phyloP scores from a whole-genome alignment of 2,797 vertebrate species.

The Pantherophis alleghaniensis region DNA sequence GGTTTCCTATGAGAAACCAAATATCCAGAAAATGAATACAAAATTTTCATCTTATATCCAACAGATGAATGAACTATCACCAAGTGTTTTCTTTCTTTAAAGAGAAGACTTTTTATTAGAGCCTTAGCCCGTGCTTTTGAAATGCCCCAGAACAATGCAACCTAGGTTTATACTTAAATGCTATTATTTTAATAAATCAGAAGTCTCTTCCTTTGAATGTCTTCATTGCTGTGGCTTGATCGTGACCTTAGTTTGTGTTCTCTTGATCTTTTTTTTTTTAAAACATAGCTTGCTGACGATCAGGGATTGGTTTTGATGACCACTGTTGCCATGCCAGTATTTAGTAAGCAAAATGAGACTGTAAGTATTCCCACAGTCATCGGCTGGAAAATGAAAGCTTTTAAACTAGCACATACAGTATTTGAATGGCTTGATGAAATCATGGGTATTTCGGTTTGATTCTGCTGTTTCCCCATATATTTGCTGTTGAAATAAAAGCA shows the following conservation, averaged over 20 bases:
- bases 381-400: neutral
- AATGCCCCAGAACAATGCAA: conserved; percentile 11
- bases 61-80: conserved; percentile 10
- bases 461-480: neutral
- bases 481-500: conserved; percentile 24
- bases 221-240: conserved; percentile 12
- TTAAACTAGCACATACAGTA: neutral
- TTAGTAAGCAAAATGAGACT: conserved; percentile 98
- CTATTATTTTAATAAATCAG: conserved; percentile 11
- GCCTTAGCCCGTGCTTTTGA: conserved; percentile 5
- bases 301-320: conserved; percentile 88
- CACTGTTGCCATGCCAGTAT: conserved; percentile 98
- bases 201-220: neutral
- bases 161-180: conserved; percentile 24
- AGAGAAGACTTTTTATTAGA: neutral
- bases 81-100: conserved; percentile 25
- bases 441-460: neutral
- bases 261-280: conserved; percentile 46
- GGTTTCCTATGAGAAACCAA: neutral
- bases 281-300: conserved; percentile 83
- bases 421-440: neutral
- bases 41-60: neutral
- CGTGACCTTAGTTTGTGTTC: conserved; percentile 31
- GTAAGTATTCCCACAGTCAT: conserved; percentile 77
- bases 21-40: conserved; percentile 11